These are phyloP conservation scores for Caenorhabditis brenneri DNA, from an alignment of 1,140 invertebrate species.

Conservation along the genomic window DNA sequence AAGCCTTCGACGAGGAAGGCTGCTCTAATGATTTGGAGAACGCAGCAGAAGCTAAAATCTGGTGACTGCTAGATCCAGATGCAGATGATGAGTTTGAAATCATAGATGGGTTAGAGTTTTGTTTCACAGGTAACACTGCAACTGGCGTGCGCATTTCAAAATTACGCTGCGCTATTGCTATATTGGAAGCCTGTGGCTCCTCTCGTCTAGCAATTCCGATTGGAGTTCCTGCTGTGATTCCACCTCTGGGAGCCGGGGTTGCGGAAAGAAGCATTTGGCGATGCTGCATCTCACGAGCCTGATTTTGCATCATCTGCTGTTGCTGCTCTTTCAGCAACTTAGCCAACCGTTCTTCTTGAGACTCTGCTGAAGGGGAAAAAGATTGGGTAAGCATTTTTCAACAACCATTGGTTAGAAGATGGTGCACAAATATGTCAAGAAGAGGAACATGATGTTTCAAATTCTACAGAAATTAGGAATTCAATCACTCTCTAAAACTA, in stretches of 20 bases:
- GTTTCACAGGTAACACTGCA: slow-evolving; percentile 23
- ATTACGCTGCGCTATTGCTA: neutral
- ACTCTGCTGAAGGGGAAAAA: neutral
- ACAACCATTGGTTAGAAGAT: neutral
- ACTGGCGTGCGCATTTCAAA: neutral
- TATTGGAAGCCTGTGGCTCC: neutral
- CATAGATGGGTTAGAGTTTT: slow-evolving; percentile 32
- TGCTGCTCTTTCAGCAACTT: slow-evolving; percentile 38
- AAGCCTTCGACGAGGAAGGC: slow-evolving; percentile 24
- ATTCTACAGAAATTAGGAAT: neutral
- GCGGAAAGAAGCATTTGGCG: slow-evolving; percentile 10
- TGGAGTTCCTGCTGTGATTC: neutral
- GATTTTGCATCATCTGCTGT: slow-evolving; percentile 38
- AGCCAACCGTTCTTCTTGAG: slow-evolving; percentile 25
- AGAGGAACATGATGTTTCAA: neutral
- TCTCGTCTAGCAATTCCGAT: slow-evolving; percentile 2
- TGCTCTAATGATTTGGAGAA: slow-evolving; percentile 22
- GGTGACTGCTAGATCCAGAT: slow-evolving; percentile 1
- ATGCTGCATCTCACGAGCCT: neutral
- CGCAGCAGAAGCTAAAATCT: slow-evolving; percentile 1
- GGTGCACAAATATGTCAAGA: neutral
- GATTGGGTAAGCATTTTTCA: neutral
- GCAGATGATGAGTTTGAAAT: neutral
- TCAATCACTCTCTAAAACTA: neutral
- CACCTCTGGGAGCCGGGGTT: neutral